Base-by-base conservation (phyloP, 2,797 vertebrate species). In the Melanotaenia parkinsoni region DNA sequence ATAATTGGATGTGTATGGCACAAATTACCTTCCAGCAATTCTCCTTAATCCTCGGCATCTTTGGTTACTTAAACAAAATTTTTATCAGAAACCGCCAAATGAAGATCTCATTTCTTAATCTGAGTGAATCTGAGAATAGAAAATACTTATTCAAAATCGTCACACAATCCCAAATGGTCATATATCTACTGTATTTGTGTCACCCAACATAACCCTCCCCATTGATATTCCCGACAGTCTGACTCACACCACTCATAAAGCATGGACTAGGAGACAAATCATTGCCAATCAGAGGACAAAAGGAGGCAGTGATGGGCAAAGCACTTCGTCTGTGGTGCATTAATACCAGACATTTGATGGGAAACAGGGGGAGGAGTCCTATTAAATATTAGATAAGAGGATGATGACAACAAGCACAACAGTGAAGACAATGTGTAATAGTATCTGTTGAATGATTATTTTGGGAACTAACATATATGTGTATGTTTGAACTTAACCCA, bases 321-420 rank as follows among this genome's bases (percentile, higher is more conserved):
- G 63, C 72, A 45, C 75, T 30, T 74, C 63, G 58, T 88, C 87
- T 85, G 87, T 72, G 70, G 75, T 80, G 77, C 83, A 87, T 85
- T 88, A 86, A 82, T 78, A 83, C 64, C 81, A 86, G 81, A 82
- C 72, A 50, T 83, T 87, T 88, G 84, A 86, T 77, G 85, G 87
- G 77, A 77, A 79, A 69, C 80, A 81, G 67, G 74, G 66, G 43
- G 72, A 81, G 59, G 65, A 68, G 40, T 56, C 70, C 53, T 76
- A 90, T 86, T 83, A 86, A 93, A 92, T 92, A 93, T 93, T 92
- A 90, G 92, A 4, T 30, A 88, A 24, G 68, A 72, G 71, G 78
- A 85, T 70, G 80, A 90, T 86, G 82, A 86, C 77, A 83, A 78
- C 80, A 83, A 51, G 63, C 72, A 73, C 82, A 77, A 84, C 24